Conservation (phyloP, 2,888 invertebrate genomes). For the Melanotus villosus region DNA sequence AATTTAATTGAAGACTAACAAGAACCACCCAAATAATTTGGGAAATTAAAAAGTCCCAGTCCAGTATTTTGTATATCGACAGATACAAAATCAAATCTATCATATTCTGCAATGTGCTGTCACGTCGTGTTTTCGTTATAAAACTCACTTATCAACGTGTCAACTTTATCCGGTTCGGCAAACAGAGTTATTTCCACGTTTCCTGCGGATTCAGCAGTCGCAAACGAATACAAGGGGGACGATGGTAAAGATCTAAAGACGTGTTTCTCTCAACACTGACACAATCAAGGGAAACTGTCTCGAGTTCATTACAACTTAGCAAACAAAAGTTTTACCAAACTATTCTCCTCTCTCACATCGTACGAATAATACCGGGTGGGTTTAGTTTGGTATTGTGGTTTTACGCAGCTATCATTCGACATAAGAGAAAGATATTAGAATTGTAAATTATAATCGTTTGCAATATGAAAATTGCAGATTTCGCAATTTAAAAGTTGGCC, state of each 20-base stretch:
- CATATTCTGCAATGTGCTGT: no score
- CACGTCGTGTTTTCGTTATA: no score
- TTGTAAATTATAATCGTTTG: no score
- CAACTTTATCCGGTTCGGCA: background rate
- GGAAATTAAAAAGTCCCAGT: no score
- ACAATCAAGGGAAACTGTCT: conserved; percentile 5
- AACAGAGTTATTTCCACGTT: background rate
- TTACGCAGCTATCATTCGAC: background rate
- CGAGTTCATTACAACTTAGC: conserved; percentile 4
- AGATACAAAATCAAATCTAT: no score
- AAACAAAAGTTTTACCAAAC: background rate
- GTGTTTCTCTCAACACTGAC: background rate
- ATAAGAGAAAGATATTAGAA: no score
- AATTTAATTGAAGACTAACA: no score
- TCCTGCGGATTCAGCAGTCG: background rate
- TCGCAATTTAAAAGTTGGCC: no score
- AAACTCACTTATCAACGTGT: no score
- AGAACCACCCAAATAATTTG: no score
- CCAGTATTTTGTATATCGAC: no score
- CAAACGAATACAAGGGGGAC: background rate
- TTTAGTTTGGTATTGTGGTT: conserved; percentile 1
- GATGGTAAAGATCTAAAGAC: background rate
- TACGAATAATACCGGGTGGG: background rate
- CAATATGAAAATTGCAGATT: no score
- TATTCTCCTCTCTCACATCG: background rate